phyloP scores from a whole-genome alignment of 2,797 vertebrate species.

The Micropoecilia bifurca region DNA sequence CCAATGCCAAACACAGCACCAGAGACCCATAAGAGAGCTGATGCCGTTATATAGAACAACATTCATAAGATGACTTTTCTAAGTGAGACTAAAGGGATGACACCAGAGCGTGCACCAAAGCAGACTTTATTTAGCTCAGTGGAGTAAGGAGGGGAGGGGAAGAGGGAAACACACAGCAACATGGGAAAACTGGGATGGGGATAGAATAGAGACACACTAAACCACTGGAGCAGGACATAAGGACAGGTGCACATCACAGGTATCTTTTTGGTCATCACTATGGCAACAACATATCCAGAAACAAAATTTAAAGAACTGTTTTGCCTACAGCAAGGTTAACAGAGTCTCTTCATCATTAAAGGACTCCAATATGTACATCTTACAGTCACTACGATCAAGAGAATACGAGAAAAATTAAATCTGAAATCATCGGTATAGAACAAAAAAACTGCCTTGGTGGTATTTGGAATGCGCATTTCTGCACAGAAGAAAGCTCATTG shows the following conservation, averaged over 20 bases:
- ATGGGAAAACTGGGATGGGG: slow-evolving; percentile 68
- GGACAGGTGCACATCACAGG: slow-evolving; percentile 88
- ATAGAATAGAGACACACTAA: slow-evolving; percentile 80
- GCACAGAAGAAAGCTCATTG: slow-evolving; percentile 89
- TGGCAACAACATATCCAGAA: slow-evolving; percentile 86
- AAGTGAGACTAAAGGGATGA: slow-evolving; percentile 69
- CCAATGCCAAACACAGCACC: slow-evolving; percentile 40
- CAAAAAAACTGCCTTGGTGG: slow-evolving; percentile 80
- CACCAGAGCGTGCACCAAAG: slow-evolving; percentile 80
- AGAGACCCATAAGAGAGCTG: slow-evolving; percentile 45
- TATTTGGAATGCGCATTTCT: slow-evolving; percentile 91
- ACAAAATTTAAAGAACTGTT: slow-evolving; percentile 72
- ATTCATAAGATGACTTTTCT: slow-evolving; percentile 71
- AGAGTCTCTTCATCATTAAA: slow-evolving; percentile 76
- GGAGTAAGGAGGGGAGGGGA: slow-evolving; percentile 70
- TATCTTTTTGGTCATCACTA: slow-evolving; percentile 89
- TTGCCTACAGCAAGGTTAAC: slow-evolving; percentile 82
- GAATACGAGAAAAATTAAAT: slow-evolving; percentile 72
- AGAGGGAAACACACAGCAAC: slow-evolving; percentile 80
- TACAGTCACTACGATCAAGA: slow-evolving; percentile 80
- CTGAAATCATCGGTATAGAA: slow-evolving; percentile 72
- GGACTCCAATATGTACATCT: slow-evolving; percentile 81
- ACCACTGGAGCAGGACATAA: slow-evolving; percentile 85
- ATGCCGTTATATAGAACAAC: slow-evolving; percentile 57
- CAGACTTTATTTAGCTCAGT: slow-evolving; percentile 89